phyloP scores from a whole-genome alignment of 2,797 vertebrate species.

The Enteromius afrohamiltoni region DNA sequence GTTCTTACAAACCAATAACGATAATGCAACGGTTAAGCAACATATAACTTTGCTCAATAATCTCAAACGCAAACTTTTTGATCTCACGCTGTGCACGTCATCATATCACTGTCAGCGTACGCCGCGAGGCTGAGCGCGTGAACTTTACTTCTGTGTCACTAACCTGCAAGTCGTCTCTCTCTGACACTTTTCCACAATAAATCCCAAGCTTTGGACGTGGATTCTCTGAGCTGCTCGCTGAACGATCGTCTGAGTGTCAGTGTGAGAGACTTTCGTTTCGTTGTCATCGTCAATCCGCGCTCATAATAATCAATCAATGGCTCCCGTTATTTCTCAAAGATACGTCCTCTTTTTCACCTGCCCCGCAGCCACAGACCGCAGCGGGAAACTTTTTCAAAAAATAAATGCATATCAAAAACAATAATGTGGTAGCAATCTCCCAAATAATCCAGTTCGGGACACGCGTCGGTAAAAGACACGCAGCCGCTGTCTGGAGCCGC shows the following conservation, averaged over 20 bases:
- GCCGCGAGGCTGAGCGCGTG: not conserved
- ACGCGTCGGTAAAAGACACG: not conserved
- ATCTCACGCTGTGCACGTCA: constrained; percentile 3
- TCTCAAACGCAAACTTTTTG: not conserved
- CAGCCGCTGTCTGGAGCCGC: constrained; percentile 63
- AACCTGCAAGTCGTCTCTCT: constrained; percentile 90
- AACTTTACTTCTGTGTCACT: constrained; percentile 65
- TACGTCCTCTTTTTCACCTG: constrained; percentile 53
- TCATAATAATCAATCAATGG: constrained; percentile 71
- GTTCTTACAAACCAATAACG: not conserved
- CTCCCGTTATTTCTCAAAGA: constrained; percentile 47
- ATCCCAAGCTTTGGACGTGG: constrained; percentile 90
- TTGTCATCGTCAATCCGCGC: constrained; percentile 78
- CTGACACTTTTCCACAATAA: constrained; percentile 89
- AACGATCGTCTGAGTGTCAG: constrained; percentile 86
- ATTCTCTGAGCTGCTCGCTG: constrained; percentile 88
- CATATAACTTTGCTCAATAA: not conserved
- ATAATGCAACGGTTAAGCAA: not conserved
- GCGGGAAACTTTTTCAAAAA: constrained; percentile 32
- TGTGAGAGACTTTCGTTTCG: constrained; percentile 73
- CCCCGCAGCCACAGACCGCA: constrained; percentile 25
- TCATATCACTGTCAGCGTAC: constrained; percentile 16
- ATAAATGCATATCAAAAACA: constrained; percentile 47
- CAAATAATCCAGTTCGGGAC: constrained; percentile 27
- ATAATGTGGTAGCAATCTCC: constrained; percentile 1